These are phyloP conservation scores for Caerostris extrusa DNA, from an alignment of 1,140 invertebrate species.

Conservation along the genomic window DNA sequence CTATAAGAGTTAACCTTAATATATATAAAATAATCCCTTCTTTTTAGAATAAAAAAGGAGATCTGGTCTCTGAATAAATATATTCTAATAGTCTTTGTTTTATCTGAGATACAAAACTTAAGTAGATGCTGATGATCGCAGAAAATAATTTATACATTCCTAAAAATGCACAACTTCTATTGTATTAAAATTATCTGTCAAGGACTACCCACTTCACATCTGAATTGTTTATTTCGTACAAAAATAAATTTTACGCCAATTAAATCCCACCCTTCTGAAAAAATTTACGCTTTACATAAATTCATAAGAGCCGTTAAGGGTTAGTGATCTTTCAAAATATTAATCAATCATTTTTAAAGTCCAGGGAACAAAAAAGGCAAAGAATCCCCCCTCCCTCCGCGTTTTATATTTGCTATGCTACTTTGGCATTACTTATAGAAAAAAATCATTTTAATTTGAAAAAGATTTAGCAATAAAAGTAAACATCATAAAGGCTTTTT, in stretches of 20 bases:
- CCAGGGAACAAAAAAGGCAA: too few species aligned
- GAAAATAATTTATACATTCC: not conserved
- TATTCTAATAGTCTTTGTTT: not conserved
- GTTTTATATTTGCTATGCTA: too few species aligned
- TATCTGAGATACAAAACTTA: not conserved
- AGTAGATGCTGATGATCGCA: not conserved
- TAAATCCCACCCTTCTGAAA: not conserved
- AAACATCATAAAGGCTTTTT: too few species aligned
- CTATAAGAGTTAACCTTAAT: too few species aligned
- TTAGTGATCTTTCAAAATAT: too few species aligned
- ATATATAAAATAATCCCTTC: too few species aligned
- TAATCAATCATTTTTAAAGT: too few species aligned
- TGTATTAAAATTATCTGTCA: slow-evolving; percentile 27
- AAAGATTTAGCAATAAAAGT: too few species aligned
- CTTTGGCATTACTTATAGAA: too few species aligned
- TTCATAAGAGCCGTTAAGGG: too few species aligned
- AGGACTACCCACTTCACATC: not conserved
- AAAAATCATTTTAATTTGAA: too few species aligned
- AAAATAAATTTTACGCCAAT: not conserved
- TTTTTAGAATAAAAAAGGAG: not conserved
- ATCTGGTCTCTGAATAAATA: not conserved
- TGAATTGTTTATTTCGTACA: not conserved
- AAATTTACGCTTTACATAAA: not conserved
- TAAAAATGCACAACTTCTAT: not conserved
- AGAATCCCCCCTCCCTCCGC: too few species aligned